These are phyloP conservation scores for Lytechinus variegatus DNA, from an alignment of 35 echinoderm and acorn worm species.

Conservation along the genomic window DNA sequence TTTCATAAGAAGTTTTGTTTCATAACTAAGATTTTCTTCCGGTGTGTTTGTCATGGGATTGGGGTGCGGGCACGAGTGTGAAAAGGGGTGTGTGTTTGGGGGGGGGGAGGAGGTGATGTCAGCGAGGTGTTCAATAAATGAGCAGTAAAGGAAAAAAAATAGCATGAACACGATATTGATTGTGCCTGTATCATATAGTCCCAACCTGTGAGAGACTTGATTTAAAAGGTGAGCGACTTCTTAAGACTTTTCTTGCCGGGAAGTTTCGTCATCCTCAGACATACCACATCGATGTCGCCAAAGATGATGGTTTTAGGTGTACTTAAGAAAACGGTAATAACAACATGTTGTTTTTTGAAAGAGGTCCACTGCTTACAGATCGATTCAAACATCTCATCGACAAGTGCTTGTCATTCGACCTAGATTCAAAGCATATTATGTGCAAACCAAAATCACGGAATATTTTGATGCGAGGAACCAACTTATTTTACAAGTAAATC, in stretches of 20 bases:
- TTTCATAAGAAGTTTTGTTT: too few species aligned
- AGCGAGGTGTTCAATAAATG: background rate
- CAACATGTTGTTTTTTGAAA: background rate
- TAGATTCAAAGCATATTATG: background rate
- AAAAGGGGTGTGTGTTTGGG: background rate
- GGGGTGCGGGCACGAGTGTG: too few species aligned
- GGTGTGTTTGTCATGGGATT: too few species aligned
- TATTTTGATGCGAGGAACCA: too few species aligned
- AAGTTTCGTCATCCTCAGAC: background rate
- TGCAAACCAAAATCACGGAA: background rate
- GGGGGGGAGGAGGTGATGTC: background rate
- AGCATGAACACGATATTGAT: background rate
- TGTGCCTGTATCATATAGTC: background rate
- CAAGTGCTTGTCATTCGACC: background rate
- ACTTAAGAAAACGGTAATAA: background rate
- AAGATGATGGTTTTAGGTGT: background rate
- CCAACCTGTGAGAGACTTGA: background rate
- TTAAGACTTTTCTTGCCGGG: background rate
- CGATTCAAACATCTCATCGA: background rate
- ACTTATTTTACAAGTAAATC: too few species aligned
- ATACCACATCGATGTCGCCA: background rate
- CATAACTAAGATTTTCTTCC: too few species aligned
- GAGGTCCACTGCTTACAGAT: background rate
- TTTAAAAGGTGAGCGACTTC: background rate
- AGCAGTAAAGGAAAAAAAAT: background rate